These are phyloP conservation scores for Drosophila rufa DNA, from an alignment of 1,140 invertebrate species.

Conservation along the genomic window DNA sequence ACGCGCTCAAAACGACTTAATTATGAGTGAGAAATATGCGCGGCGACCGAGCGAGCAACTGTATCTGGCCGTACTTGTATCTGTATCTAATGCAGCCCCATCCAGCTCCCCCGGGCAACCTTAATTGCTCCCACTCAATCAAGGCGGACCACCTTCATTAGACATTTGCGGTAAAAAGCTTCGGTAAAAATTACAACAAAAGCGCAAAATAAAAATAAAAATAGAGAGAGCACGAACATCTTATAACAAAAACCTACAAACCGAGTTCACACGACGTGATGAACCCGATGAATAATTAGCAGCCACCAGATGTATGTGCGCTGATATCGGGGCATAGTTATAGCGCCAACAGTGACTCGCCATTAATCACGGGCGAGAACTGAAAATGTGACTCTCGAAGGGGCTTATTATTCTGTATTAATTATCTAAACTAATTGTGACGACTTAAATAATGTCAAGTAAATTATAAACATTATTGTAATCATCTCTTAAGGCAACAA, in stretches of 20 bases:
- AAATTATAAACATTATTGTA: background rate
- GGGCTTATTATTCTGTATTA: background rate
- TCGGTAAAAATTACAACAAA: conserved; percentile 34
- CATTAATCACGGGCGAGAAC: conserved; percentile 26
- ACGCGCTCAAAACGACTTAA: conserved; percentile 83
- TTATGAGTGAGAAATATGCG: conserved; percentile 83
- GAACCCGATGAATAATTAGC: conserved; percentile 75
- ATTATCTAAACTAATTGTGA: background rate
- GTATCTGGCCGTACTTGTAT: conserved; percentile 26
- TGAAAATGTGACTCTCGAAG: conserved; percentile 7
- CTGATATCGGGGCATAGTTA: conserved; percentile 35
- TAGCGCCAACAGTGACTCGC: conserved; percentile 41
- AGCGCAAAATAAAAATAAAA: background rate
- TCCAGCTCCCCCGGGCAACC: background rate
- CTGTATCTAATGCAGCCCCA: conserved; percentile 22
- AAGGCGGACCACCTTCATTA: conserved; percentile 83
- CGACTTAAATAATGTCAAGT: background rate
- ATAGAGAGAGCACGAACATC: conserved; percentile 44
- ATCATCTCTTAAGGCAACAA: background rate
- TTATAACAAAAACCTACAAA: conserved; percentile 79
- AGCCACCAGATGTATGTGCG: conserved; percentile 34
- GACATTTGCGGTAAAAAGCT: conserved; percentile 80
- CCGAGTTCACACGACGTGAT: conserved; percentile 76
- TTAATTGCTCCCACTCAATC: conserved; percentile 83
- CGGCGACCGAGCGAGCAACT: conserved; percentile 54